A percentile compares a stretch with the other conserved stretches of the same genome.
Conservation (phyloP, 2,797 vertebrate genomes). For the Borostomias antarcticus region DNA sequence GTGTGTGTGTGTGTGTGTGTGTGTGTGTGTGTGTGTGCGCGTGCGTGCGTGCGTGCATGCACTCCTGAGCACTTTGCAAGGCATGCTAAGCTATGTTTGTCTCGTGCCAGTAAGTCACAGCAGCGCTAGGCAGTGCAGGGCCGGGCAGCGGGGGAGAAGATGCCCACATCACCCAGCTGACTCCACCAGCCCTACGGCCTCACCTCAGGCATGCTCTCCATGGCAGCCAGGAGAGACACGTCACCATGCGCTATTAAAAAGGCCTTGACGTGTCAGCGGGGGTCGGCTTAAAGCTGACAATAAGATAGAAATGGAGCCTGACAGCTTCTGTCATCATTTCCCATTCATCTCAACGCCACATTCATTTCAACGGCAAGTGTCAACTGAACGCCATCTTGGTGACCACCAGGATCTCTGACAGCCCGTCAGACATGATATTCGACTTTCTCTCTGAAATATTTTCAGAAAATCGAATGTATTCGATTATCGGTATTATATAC, state of each 20-base stretch:
- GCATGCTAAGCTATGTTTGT: background rate
- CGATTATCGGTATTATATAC: no score
- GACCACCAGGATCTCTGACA: no score
- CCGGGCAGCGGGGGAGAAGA: background rate
- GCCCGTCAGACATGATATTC: no score
- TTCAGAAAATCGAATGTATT: no score
- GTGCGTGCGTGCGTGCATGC: no score
- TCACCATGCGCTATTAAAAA: background rate
- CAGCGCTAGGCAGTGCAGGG: background rate
- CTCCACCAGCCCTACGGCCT: background rate
- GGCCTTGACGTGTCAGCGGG: background rate
- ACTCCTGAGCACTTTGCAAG: background rate
- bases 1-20: no score
- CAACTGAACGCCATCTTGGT: no score
- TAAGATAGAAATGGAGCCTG: background rate
- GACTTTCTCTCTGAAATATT: no score
- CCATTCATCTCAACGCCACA: background rate
- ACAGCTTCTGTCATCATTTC: background rate
- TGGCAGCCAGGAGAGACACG: background rate
- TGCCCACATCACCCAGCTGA: no score
- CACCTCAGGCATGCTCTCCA: background rate
- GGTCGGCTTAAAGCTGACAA: background rate
- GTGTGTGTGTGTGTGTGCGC: no score
- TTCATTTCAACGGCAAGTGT: background rate
- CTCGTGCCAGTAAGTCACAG: background rate